These are phyloP conservation scores for Meloidogyne hapla DNA, from an alignment of 1,140 invertebrate species.

Conservation along the genomic window DNA sequence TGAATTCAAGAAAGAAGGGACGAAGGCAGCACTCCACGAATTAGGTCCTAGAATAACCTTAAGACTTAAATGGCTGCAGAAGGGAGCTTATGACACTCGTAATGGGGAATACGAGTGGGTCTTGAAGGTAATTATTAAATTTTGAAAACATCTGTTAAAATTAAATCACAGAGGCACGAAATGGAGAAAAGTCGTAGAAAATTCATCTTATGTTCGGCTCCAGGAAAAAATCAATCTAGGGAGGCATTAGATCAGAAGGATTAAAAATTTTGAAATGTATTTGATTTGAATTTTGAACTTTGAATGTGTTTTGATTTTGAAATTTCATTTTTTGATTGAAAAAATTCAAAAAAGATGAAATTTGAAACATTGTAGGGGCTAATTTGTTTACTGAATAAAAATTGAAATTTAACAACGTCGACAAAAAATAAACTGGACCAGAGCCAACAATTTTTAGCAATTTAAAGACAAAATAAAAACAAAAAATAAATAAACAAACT, in stretches of 20 bases:
- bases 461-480: neutral
- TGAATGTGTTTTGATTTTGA: too few species aligned
- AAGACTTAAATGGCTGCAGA: conserved; percentile 84
- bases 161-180: conserved; percentile 59
- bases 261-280: neutral
- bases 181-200: conserved; percentile 62
- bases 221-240: neutral
- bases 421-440: too few species aligned
- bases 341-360: too few species aligned
- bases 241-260: neutral
- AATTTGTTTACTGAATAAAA: neutral
- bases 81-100: conserved; percentile 94
- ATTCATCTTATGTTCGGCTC: conserved; percentile 42
- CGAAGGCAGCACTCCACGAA: conserved; percentile 82
- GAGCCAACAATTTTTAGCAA: too few species aligned
- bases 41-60: conserved; percentile 92
- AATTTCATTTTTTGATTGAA: too few species aligned
- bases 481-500: neutral
- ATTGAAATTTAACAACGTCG: neutral
- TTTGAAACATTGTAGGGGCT: too few species aligned
- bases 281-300: too few species aligned
- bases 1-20: conserved; percentile 80
- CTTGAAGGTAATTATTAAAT: neutral
- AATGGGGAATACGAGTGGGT: conserved; percentile 86
- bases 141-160: neutral